These are phyloP conservation scores for Microplitis manilae DNA, from an alignment of 2,888 invertebrate genomes.

Conservation along the genomic window DNA sequence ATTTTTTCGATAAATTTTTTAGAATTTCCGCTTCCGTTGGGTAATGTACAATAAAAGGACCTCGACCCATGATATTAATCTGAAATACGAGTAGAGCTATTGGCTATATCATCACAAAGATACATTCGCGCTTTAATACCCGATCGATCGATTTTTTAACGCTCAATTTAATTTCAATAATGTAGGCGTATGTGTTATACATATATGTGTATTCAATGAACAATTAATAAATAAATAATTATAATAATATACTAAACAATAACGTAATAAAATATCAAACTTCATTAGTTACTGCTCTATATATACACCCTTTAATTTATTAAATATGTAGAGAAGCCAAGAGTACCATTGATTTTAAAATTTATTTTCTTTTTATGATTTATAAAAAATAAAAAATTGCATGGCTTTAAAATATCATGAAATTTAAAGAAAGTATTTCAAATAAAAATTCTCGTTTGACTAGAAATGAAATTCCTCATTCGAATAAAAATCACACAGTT, in stretches of 20 bases:
- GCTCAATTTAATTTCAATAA: conserved; percentile 6
- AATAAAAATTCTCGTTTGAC: no score
- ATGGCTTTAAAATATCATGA: no score
- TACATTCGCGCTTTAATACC: neutral
- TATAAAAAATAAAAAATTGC: no score
- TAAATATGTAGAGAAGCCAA: no score
- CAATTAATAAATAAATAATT: conserved; percentile 21
- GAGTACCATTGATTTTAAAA: no score
- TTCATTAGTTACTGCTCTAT: no score
- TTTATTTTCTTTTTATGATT: no score
- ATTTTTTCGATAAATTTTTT: conserved; percentile 43
- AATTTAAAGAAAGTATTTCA: no score
- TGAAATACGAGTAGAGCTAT: conserved; percentile 11
- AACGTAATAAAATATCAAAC: no score
- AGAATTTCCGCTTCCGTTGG: conserved; percentile 41
- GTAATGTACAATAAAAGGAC: conserved; percentile 32
- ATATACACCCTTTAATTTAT: no score
- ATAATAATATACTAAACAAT: neutral
- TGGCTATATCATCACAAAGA: conserved; percentile 8
- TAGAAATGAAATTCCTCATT: no score
- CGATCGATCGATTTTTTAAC: conserved; percentile 20
- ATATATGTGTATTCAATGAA: conserved; percentile 10
- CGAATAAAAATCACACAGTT: no score
- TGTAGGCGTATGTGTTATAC: neutral
- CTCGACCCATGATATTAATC: conserved; percentile 45